Evolutionary conservation across 2,113 vertebrate genomes (phyloP).

Genomic region (Oenanthe oenanthe): DNA sequence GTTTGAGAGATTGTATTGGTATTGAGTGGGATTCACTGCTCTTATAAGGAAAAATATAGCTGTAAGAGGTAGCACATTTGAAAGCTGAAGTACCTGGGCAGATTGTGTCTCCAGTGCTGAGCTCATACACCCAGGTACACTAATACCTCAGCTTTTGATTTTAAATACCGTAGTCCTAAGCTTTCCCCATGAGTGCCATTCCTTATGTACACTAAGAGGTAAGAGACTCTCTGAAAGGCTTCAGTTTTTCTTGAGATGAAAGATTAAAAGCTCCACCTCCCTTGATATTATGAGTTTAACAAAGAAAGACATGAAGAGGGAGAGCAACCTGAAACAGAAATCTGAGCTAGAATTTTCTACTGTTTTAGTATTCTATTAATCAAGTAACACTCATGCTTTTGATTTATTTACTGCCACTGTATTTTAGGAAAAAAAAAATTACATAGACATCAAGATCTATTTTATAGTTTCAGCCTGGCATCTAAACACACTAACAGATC

Average conservation of each 20-base stretch:
- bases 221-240: background rate
- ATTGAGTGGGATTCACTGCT: background rate
- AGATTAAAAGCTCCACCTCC: background rate
- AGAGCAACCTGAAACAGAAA: background rate
- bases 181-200: background rate
- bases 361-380: background rate
- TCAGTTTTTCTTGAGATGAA: too few relatives aligned
- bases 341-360: background rate
- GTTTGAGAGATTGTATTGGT: background rate
- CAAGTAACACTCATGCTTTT: background rate
- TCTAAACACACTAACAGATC: background rate
- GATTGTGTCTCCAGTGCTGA: fast-evolving
- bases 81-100: background rate
- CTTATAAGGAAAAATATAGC: background rate
- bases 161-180: background rate
- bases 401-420: background rate
- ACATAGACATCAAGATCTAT: fast-evolving
- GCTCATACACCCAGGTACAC: fast-evolving
- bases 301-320: background rate
- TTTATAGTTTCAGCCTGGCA: background rate
- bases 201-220: background rate
- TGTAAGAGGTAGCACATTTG: background rate
- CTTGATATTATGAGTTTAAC: background rate
- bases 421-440: background rate
- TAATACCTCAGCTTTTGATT: background rate